Evolutionary conservation across 1,140 invertebrate genomes (phyloP).

Genomic region (Onthophagus taurus): DNA sequence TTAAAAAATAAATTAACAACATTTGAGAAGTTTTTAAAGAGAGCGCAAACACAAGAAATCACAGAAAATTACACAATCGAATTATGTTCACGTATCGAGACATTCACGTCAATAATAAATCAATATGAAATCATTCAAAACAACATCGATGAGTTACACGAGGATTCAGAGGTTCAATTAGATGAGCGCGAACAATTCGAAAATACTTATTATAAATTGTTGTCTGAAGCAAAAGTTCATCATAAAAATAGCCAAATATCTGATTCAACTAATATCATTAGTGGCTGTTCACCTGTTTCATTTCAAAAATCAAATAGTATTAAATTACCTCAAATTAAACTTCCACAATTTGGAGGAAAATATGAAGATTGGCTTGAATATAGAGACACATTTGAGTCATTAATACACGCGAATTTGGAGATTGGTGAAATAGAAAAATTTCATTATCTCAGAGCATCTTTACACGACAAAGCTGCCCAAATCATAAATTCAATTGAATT

Average conservation of each 20-base stretch:
- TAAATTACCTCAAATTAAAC: conserved; percentile 21
- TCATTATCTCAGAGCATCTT: conserved; percentile 28
- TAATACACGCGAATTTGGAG: conserved; percentile 19
- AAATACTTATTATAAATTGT: neutral
- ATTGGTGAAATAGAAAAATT: conserved; percentile 26
- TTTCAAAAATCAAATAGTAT: conserved; percentile 5
- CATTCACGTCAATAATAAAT: neutral
- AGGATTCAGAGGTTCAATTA: neutral
- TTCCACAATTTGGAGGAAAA: conserved; percentile 26
- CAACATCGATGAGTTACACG: neutral
- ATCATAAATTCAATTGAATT: conserved; percentile 27
- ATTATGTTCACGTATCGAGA: neutral
- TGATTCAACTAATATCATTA: neutral
- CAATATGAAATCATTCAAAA: conserved; percentile 1
- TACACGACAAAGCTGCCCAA: conserved; percentile 22
- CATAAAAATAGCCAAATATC: neutral
- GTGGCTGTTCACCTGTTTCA: conserved; percentile 13
- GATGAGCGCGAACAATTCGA: conserved; percentile 5
- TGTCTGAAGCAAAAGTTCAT: neutral
- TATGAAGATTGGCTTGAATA: conserved; percentile 28
- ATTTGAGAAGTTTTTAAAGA: neutral
- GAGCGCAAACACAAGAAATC: neutral
- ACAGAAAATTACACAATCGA: neutral
- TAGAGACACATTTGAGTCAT: conserved; percentile 24
- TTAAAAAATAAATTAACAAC: conserved; percentile 1